Evolutionary conservation across 2,888 invertebrate species (phyloP), one percentile per base, ranked within the genome.

Genomic region (Protodeltote pygarga): DNA sequence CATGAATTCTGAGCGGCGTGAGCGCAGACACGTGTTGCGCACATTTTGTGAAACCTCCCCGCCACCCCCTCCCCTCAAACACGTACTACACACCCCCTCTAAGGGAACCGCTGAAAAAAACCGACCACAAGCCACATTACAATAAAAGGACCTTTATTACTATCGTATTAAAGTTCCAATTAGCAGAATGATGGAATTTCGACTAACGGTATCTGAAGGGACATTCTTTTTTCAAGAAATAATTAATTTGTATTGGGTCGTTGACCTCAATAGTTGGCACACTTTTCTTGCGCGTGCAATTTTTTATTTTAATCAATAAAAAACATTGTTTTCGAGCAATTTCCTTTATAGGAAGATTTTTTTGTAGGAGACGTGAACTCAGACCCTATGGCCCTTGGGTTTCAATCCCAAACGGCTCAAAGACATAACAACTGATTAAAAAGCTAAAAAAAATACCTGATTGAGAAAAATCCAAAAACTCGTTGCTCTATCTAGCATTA

Each of bases 81-180:
- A 78, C 83, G 49, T 59, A 66, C 44, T 60, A 48, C 41, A 23
- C 62, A 55, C 44, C 65, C 85, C 87, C 83, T 73, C 79, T 79
- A 79, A 85, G 83, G 85, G 84, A 83, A 84, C 80, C 70, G 63
- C 83, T 85, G 83, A 87, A 90, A 90, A 89, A 89, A 87, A 71
- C 33, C 62, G 69, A 79, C 77, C 48, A 29, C 70, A 71, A 31
- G 17, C 39, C 47, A 50, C 13, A 35, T 23, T n/a, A 66, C 72
- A 67, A 69, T 73, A 78, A 63, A 58, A 24, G 68, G 60, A 72
- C 67, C 74, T 65, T 74, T 82, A 80, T 69, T 38, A 1, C 3
- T 2, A 60, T 11, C 2, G 0, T 0, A 0, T 5, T 75, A 80
- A 63, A 51, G 77, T 68, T 51, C 47, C 59, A 51, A 48, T 49